Base-by-base conservation (phyloP, 2,888 invertebrate genomes). In the Tenodera sinensis region DNA sequence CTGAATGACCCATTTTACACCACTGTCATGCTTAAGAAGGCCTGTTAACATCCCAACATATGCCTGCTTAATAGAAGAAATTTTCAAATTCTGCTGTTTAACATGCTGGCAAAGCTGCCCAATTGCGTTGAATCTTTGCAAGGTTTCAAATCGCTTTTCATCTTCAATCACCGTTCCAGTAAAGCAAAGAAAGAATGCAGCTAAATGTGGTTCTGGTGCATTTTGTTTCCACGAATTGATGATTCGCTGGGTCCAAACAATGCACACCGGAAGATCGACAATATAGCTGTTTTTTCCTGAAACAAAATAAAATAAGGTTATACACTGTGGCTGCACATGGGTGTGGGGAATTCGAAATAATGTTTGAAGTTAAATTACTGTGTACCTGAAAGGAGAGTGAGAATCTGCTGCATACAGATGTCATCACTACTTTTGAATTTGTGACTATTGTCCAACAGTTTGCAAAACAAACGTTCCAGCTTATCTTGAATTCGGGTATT, bases 21-120 rank as follows among this genome's bases (percentile, higher is more conserved):
- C 97, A 4, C 95, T 94, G 90, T 94, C 94, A 92, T 97, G 96
- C 83, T 94, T 93, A 12, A 96, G 93, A 71, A 96, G 93, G 20
- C 95, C 93, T 20, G 94, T 92, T 28, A 96, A 94, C 90, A 97
- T 94, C 88, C 95, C 95, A 89, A 96, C 94, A 90, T 95, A 96
- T 0, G 96, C 96, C 87, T 96, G 94, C 92, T 96, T 96, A 42
- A 96, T 93, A 27, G 96, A 96, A 0, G 96, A 95, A 89, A 95
- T 93, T 30, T 93, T 92, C 0, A 93, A 91, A 86, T 92, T 91
- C 88, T 91, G 91, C 4, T 93, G 91, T 83, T 93, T 92, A 89
- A 94, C 92, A 54, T 92, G 90, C 81, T 90, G 89, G 82, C 93
- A 92, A 1, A 94, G 90, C 89, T 92, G 92, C 86, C 92, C 92